Evolutionary conservation across 2,888 invertebrate species (phyloP).

Genomic region (Malthinus flaveolus): DNA sequence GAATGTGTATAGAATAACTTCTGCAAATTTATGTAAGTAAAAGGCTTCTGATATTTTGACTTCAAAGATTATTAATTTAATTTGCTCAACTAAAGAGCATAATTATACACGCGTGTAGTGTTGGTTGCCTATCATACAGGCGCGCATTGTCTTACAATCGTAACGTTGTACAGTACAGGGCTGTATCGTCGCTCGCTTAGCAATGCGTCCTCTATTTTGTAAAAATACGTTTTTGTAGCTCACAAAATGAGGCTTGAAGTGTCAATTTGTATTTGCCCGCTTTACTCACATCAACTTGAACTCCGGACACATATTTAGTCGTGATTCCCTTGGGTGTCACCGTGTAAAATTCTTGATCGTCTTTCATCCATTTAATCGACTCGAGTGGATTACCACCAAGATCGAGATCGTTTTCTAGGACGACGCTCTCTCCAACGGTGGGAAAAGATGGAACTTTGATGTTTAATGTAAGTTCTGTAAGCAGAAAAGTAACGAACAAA

Average conservation of each 20-base stretch:
- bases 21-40: background rate
- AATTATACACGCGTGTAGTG: no score
- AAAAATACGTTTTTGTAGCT: no score
- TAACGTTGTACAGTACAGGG: no score
- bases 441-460: conserved; percentile 27
- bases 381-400: conserved; percentile 24
- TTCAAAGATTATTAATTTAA: no score
- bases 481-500: background rate
- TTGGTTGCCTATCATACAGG: no score
- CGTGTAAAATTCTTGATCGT: conserved; percentile 22
- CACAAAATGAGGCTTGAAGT: no score
- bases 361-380: conserved; percentile 24
- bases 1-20: no score
- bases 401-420: conserved; percentile 16
- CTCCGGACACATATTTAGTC: conserved; percentile 20
- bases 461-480: conserved; percentile 13
- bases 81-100: no score
- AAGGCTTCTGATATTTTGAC: no score
- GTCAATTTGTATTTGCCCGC: background rate
- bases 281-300: conserved; percentile 16
- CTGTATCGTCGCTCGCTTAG: no score
- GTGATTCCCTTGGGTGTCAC: conserved; percentile 22
- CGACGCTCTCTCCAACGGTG: conserved; percentile 16
- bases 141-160: no score
- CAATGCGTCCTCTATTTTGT: no score